Evolutionary conservation across 2,113 vertebrate genomes (phyloP), one percentile per base, ranked within the genome.

Genomic region (Otocyon megalotis): DNA sequence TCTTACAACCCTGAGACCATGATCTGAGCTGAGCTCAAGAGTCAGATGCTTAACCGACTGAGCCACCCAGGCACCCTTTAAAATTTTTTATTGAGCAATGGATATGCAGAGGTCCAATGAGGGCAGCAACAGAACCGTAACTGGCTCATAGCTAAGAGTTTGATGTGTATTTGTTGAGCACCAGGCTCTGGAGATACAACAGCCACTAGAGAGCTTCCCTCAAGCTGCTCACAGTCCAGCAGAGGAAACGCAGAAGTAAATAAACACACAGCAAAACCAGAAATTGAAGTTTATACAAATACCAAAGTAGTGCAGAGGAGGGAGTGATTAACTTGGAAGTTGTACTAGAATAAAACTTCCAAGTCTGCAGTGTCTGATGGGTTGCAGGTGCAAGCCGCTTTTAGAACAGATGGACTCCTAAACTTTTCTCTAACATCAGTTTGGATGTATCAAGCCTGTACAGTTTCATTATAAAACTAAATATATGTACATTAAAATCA

Each of bases 281-380:
- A 83, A 94, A 35, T 22, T 5, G 6, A 71, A 92, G 79, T 90
- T 35, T 94, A 79, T 50, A 67, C 91, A 74, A 56, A 79, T 43
- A 67, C 28, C 37, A 50, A 72, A 2, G 4, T 14, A 37, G 76
- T 4, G 0, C 14, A 50, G 71, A 81, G 65, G 53, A 84, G 32
- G 26, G n/a, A 69, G 77, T 24, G 54, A 86, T 15, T 72, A n/a
- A 48, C n/a, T 26, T 50, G 35, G 71, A 95, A 72, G 5, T 8
- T 76, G 65, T 82, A 35, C 26, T 26, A 94, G 76, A 79, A 94
- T 30, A 56, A 88, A 92, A 90, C 80, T 63, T 84, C 62, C 4
- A 85, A 85, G 13, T 83, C 48, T 3, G 8, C 12, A 7, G 83
- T 7, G 8, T 56, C 56, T 56, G 86, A 81, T 65, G 56, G 35